Conservation (phyloP, 2,113 vertebrate genomes). For the Burhinus bistriatus region DNA sequence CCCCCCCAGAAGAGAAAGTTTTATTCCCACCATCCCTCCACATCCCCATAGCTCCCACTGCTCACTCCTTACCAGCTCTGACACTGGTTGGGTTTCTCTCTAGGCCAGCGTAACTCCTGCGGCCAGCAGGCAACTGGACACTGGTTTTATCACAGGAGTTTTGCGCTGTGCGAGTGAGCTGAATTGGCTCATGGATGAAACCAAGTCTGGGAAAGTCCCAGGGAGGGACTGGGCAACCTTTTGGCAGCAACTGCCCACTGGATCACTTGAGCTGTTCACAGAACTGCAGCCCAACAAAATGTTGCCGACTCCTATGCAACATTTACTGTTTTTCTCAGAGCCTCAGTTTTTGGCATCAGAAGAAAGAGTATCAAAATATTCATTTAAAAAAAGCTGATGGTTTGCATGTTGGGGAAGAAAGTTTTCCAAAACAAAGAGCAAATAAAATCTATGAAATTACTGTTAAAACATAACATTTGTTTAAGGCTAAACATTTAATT, state of each 20-base stretch:
- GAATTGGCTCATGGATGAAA: background rate
- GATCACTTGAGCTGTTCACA: background rate
- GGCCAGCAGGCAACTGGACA: fast-evolving
- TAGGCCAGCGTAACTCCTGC: fast-evolving
- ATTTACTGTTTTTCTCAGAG: background rate
- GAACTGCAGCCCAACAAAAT: background rate
- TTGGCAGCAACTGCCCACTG: background rate
- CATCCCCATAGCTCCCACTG: background rate
- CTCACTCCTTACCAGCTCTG: background rate
- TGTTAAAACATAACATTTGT: background rate
- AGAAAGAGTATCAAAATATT: background rate
- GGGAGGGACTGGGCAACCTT: background rate
- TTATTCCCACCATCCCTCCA: background rate
- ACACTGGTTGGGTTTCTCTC: background rate
- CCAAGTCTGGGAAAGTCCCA: background rate
- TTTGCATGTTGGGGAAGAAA: background rate
- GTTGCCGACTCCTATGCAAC: background rate
- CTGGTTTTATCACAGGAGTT: background rate
- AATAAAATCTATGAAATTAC: background rate
- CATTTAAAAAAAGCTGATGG: background rate
- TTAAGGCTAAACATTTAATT: background rate
- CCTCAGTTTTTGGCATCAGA: background rate
- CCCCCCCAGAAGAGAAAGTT: background rate
- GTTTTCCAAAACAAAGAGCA: background rate
- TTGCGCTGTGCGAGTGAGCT: background rate